Percentiles rank a stretch among this genome's conserved stretches.
Evolutionary conservation across 64 coral and sea anemone species (phyloP).

Genomic region (Dendronephthya gigantea): DNA sequence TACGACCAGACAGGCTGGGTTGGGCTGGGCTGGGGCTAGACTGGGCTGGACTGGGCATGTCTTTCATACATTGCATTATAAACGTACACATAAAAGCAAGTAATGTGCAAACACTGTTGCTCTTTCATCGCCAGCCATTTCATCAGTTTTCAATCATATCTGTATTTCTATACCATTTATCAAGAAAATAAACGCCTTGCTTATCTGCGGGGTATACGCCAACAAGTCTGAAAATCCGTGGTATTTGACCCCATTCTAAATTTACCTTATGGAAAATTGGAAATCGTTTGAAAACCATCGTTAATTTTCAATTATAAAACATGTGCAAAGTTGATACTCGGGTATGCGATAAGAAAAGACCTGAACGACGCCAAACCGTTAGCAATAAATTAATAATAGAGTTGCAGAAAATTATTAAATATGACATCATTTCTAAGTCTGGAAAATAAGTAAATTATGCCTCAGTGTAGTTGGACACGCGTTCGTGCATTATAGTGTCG

Average conservation of each 20-base stretch:
- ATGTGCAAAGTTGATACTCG: no score
- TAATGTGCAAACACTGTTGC: not conserved
- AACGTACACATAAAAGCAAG: no score
- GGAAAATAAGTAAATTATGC: not conserved
- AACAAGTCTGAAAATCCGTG: not conserved
- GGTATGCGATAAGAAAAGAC: no score
- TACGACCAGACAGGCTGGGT: no score
- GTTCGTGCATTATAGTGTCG: not conserved
- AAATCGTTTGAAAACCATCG: not conserved
- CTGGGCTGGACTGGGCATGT: no score
- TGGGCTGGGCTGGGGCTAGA: no score
- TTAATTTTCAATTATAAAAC: not conserved
- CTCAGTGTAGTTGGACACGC: no score
- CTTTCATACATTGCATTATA: no score
- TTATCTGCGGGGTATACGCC: not conserved
- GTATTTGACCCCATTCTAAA: not conserved
- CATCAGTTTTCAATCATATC: not conserved
- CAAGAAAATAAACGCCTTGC: not conserved
- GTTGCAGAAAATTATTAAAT: not conserved
- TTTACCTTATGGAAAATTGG: not conserved
- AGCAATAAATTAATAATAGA: not conserved
- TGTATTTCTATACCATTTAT: not conserved
- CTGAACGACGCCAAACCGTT: no score
- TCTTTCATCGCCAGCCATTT: not conserved
- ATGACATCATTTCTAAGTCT: not conserved